Percentiles rank a stretch among this genome's conserved stretches.
Conservation (phyloP, 2,113 vertebrate species). For the Cisticola juncidis region DNA sequence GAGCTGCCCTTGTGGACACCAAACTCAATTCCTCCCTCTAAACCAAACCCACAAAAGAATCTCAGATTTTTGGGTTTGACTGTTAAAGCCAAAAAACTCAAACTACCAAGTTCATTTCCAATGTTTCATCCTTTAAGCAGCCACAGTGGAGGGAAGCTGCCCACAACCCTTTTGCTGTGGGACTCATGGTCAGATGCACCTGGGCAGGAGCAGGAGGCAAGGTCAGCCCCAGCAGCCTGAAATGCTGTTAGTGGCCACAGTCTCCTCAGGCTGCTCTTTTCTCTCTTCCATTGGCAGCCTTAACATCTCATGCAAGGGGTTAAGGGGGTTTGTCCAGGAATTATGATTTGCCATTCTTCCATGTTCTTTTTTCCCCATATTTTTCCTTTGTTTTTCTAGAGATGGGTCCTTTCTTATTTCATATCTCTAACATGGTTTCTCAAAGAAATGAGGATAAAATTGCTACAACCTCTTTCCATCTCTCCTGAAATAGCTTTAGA, state of each 20-base stretch:
- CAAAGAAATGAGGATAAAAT: neutral
- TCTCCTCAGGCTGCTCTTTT: neutral
- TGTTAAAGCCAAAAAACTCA: neutral
- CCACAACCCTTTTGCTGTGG: accelerated
- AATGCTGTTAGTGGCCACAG: neutral
- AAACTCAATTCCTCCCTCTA: neutral
- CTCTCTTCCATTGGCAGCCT: neutral
- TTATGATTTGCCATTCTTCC: neutral
- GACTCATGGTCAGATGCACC: accelerated
- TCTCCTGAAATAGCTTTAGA: neutral
- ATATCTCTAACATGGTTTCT: neutral
- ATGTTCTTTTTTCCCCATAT: neutral
- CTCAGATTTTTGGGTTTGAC: neutral
- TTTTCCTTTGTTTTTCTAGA: neutral
- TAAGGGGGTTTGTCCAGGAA: neutral
- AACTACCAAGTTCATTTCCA: neutral
- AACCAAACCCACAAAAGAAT: neutral
- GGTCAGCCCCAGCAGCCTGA: neutral
- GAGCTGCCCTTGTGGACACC: accelerated
- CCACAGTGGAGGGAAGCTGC: neutral
- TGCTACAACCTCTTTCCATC: neutral
- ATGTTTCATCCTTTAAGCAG: neutral
- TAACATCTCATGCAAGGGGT: neutral
- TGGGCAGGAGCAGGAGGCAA: accelerated
- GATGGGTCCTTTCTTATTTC: neutral